These are phyloP conservation scores for Sciurus carolinensis DNA, from an alignment of 2,797 vertebrate species.

Conservation along the genomic window DNA sequence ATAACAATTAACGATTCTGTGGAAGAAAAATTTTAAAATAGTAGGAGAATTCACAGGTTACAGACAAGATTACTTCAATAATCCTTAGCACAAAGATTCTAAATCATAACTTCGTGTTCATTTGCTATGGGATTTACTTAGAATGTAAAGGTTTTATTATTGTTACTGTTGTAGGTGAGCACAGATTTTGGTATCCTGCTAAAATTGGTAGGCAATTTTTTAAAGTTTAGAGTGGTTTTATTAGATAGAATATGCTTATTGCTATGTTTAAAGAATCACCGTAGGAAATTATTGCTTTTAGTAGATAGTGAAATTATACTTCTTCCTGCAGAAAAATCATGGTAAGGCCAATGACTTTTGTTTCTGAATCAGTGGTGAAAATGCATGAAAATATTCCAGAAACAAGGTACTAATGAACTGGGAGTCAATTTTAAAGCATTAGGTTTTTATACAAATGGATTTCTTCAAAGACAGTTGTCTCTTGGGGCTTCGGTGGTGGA, in stretches of 20 bases:
- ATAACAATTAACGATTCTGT: slow-evolving; percentile 17
- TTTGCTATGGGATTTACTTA: neutral
- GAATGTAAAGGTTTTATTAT: neutral
- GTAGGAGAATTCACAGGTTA: neutral
- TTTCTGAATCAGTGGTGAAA: slow-evolving; percentile 20
- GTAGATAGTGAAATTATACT: slow-evolving; percentile 31
- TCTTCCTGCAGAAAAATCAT: slow-evolving; percentile 48
- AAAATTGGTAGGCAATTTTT: neutral
- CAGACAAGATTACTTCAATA: neutral
- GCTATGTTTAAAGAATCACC: slow-evolving; percentile 55
- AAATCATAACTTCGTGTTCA: neutral
- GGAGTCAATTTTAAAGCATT: slow-evolving; percentile 46
- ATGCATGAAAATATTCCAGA: slow-evolving; percentile 46
- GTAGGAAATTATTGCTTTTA: slow-evolving; percentile 71
- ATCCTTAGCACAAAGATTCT: neutral
- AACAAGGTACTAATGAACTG: neutral
- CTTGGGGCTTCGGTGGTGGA: neutral
- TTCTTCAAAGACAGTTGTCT: slow-evolving; percentile 37
- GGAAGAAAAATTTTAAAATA: neutral
- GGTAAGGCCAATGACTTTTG: slow-evolving; percentile 28
- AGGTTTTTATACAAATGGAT: slow-evolving; percentile 24
- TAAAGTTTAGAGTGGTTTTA: slow-evolving; percentile 49
- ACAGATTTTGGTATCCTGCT: neutral
- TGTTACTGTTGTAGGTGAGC: neutral
- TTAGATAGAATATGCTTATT: slow-evolving; percentile 12